Evolutionary conservation across 2,113 vertebrate genomes (phyloP).

Genomic region (Hucho hucho): DNA sequence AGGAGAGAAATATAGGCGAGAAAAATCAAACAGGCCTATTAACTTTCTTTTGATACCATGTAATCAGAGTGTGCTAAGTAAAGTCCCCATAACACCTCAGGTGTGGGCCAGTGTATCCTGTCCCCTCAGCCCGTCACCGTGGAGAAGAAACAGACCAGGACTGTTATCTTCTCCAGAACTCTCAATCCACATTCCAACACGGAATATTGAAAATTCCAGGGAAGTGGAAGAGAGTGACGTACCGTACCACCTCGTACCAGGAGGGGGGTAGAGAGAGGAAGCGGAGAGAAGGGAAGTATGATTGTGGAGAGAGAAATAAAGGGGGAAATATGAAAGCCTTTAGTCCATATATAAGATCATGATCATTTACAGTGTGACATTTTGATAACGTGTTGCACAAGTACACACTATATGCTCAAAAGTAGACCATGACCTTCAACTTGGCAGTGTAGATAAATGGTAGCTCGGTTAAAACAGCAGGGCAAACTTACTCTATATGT

Average conservation of each 20-base stretch:
- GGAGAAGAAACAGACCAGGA: constrained; percentile 50
- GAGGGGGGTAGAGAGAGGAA: not conserved
- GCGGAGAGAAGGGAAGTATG: not conserved
- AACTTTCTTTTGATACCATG: too few species aligned
- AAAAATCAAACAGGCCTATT: too few species aligned
- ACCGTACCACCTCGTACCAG: constrained; percentile 23
- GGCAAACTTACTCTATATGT: too few species aligned
- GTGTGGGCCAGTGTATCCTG: not conserved
- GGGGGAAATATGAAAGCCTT: too few species aligned
- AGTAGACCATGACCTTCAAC: constrained; percentile 14
- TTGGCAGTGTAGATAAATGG: not conserved
- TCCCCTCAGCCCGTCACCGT: constrained; percentile 17
- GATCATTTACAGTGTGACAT: too few species aligned
- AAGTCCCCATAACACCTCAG: too few species aligned
- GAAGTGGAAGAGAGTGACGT: constrained; percentile 1
- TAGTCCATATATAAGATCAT: too few species aligned
- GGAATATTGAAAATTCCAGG: constrained; percentile 6
- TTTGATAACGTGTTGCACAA: too few species aligned
- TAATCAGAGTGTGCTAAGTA: too few species aligned
- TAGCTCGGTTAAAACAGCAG: constrained; percentile 10
- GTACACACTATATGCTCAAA: too few species aligned
- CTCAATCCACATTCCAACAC: constrained; percentile 46
- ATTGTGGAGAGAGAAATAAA: too few species aligned
- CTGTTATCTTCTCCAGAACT: constrained; percentile 42
- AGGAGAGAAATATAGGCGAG: too few species aligned